Percentiles rank a stretch among this genome's conserved stretches.
Conservation (phyloP, 2,797 vertebrate genomes). For the Manis javanica region DNA sequence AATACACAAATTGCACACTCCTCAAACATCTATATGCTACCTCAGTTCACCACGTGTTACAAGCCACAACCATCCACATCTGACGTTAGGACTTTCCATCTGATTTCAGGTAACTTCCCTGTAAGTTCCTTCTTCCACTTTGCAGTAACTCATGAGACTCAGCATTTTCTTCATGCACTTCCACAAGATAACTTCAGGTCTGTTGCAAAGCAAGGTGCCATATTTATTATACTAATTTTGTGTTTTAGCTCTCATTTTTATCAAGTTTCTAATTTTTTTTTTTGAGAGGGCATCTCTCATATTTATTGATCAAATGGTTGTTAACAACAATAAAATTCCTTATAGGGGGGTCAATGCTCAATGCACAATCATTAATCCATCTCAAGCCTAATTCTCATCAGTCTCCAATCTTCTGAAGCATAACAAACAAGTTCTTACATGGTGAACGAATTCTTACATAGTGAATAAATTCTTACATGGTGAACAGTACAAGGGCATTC, state of each 20-base stretch:
- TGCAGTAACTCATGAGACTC: not conserved
- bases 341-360: too few species aligned
- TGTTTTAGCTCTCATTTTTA: not conserved
- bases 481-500: too few species aligned
- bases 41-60: not conserved
- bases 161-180: not conserved
- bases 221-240: not conserved
- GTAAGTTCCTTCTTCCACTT: not conserved
- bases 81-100: not conserved
- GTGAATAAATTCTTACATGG: too few species aligned
- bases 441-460: too few species aligned
- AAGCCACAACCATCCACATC: not conserved
- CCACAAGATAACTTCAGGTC: not conserved
- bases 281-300: too few species aligned
- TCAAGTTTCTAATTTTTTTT: too few species aligned
- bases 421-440: too few species aligned
- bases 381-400: too few species aligned
- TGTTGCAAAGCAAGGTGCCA: not conserved
- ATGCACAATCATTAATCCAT: too few species aligned
- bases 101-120: not conserved
- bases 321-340: too few species aligned
- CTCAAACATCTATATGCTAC: not conserved
- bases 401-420: too few species aligned
- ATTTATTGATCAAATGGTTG: too few species aligned
- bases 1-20: not conserved